phyloP scores from a whole-genome alignment of 2,888 invertebrate genomes.

The Aleiodes leptofemur region DNA sequence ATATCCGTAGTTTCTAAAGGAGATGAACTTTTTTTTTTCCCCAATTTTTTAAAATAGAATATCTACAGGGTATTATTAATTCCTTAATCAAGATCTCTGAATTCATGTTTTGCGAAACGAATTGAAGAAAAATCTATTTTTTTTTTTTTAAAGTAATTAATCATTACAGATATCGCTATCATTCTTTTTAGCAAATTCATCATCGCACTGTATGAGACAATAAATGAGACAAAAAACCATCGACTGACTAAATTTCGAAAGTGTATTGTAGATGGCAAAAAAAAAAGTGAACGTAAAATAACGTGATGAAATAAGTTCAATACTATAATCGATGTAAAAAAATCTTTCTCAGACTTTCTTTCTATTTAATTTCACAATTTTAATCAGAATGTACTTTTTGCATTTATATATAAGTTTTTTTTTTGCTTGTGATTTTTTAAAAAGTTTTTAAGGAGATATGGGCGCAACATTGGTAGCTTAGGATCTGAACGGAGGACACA shows the following conservation, averaged over 20 bases:
- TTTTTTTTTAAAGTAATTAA: conserved; percentile 46
- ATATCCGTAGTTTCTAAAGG: conserved; percentile 58
- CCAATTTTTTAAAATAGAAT: conserved; percentile 55
- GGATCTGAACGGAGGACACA: conserved; percentile 63
- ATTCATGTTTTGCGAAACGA: neutral
- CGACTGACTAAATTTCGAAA: conserved; percentile 58
- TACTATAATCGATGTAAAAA: conserved; percentile 49
- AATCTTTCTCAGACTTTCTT: conserved; percentile 47
- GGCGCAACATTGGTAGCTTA: conserved; percentile 65
- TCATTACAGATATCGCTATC: conserved; percentile 30
- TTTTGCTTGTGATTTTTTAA: conserved; percentile 25
- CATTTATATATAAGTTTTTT: conserved; percentile 32
- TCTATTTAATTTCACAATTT: conserved; percentile 39
- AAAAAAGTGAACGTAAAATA: conserved; percentile 19
- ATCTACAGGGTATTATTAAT: conserved; percentile 50
- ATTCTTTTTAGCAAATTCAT: conserved; percentile 13
- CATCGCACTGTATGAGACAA: conserved; percentile 46
- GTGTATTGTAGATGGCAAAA: conserved; percentile 33
- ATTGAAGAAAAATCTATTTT: conserved; percentile 45
- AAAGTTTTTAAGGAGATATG: conserved; percentile 49
- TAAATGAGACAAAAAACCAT: conserved; percentile 67
- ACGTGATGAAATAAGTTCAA: conserved; percentile 1
- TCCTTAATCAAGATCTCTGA: conserved; percentile 50
- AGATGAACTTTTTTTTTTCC: conserved; percentile 43
- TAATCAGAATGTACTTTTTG: conserved; percentile 41